Base-by-base conservation (phyloP, 2,113 vertebrate species). In the Sminthopsis crassicaudata region DNA sequence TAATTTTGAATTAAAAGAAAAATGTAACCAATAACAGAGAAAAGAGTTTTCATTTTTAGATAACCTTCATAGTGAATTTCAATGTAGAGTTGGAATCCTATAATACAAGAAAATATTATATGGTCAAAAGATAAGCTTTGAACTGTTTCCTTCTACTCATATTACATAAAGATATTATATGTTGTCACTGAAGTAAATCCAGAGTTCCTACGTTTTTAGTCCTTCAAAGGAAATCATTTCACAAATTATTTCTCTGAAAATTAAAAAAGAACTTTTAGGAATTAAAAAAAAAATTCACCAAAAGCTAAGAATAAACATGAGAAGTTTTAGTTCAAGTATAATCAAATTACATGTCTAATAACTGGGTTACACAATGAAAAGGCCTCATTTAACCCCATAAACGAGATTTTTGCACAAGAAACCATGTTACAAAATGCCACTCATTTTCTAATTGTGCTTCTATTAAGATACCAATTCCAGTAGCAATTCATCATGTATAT, bases 41-140 rank as follows among this genome's bases (percentile, higher is more conserved):
- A 50, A 88, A 90, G n/a, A 6, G 1, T 10, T 91, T 96, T 91
- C 91, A 76, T 90, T 93, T 54, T 91, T 95, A 50, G 88, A 92
- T 8, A 94, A 54, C 94, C n/a, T 12, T 91, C 50, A n/a, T n/a
- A 84, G n/a, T 91, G 91, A 93, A 90, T 91, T 90, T 46, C 91
- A 93, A 60, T 42, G 27, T 12, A 94, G 19, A 84, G 36, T 8
- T 7, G 46, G 50, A n/a, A 89, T 91, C 57, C 91, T 96, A 53
- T 11, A 54, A 9, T 52, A 84, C 92, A 95, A 90, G 46, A 55
- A 26, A 67, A 91, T 36, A 93, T 55, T 53, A 91, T 94, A 53
- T 67, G 30, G 25, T 89, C 90, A 53, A 19, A 91, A 46, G 91
- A n/a, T 23, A 93, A 92, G 26, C 27, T 92, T 4, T 91, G 94